Conservation (phyloP, 1,140 invertebrate species). For the Bombus vancouverensis region DNA sequence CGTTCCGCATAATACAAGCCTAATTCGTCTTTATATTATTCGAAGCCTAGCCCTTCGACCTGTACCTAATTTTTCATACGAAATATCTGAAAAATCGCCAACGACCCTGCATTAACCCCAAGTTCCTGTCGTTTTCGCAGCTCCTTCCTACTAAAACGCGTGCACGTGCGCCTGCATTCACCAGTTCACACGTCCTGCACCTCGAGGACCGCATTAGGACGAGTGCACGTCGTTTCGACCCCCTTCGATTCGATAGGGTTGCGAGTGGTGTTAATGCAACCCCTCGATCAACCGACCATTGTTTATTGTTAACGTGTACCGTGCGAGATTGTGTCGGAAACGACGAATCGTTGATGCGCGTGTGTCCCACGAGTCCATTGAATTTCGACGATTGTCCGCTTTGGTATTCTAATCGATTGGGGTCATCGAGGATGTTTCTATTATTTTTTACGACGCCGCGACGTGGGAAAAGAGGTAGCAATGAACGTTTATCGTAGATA, state of each 20-base stretch:
- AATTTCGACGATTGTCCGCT: neutral
- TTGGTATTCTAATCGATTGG: neutral
- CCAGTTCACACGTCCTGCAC: constrained; percentile 21
- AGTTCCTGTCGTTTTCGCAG: neutral
- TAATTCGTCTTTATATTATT: neutral
- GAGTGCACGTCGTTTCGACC: constrained; percentile 5
- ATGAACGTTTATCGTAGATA: neutral
- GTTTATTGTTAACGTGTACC: constrained; percentile 18
- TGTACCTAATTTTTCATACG: neutral
- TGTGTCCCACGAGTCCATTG: neutral
- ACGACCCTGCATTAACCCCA: neutral
- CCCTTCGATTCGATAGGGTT: constrained; percentile 17
- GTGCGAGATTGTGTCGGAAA: constrained; percentile 28
- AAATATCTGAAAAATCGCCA: neutral
- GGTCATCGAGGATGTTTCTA: neutral
- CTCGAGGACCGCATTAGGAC: constrained; percentile 18
- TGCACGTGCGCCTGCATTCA: neutral
- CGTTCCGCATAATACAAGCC: too few species aligned
- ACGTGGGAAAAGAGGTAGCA: neutral
- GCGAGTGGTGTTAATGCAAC: constrained; percentile 44
- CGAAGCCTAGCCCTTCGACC: neutral
- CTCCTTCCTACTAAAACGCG: neutral
- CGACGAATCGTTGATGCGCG: neutral
- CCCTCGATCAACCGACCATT: constrained; percentile 7
- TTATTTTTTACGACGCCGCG: neutral